Evolutionary conservation across 2,797 vertebrate genomes (phyloP).

Genomic region (Ceyx erithaca): DNA sequence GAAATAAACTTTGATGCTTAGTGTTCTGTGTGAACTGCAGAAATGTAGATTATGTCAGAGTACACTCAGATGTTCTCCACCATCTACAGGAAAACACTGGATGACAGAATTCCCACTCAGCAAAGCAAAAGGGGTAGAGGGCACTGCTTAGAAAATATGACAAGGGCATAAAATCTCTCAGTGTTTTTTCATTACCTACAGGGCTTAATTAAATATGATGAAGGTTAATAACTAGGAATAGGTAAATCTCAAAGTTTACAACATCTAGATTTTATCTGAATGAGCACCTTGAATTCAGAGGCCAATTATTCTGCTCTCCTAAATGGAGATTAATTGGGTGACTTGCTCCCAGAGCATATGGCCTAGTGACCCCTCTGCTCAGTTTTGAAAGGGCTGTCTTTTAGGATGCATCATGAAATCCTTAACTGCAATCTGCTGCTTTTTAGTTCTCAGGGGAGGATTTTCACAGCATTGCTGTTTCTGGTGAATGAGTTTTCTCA

Average conservation of each 20-base stretch:
- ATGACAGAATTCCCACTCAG: not conserved
- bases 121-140: not conserved
- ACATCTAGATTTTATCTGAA: not conserved
- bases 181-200: not conserved
- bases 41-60: not conserved
- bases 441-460: not conserved
- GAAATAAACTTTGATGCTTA: not conserved
- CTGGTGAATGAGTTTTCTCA: not conserved
- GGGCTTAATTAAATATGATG: constrained; percentile 28
- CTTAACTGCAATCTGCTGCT: not conserved
- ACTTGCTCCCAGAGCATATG: not conserved
- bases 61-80: not conserved
- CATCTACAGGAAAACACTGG: not conserved
- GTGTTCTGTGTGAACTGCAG: not conserved
- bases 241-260: constrained; percentile 31
- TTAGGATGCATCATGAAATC: not conserved
- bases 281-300: not conserved
- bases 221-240: constrained; percentile 32
- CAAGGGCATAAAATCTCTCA: not conserved
- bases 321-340: not conserved
- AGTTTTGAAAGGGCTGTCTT: not conserved
- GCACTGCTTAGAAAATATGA: constrained; percentile 1
- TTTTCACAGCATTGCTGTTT: not conserved
- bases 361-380: not conserved
- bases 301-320: not conserved